Base-by-base conservation (phyloP, 2,888 invertebrate genomes). In the Cremastobaeus sp. region DNA sequence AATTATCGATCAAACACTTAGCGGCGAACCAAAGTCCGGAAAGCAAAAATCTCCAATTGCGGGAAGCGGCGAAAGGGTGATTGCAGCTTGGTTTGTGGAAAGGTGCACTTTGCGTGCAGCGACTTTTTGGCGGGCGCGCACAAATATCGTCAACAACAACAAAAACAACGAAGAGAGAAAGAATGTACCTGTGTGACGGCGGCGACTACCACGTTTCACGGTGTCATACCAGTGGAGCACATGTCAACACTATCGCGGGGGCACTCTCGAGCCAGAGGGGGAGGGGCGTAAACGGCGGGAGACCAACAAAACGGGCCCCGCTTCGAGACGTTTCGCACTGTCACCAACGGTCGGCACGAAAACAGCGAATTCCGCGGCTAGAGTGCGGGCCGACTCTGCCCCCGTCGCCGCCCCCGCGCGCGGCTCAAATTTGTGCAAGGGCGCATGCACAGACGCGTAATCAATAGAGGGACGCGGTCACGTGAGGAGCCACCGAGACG, bases 381-480 rank as follows among this genome's bases (percentile, higher is more conserved):
- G 64, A 21, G 37, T 34, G 62, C 62, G 47, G 41, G 21, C 34
- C 39, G 41, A 39, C 32, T 9, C 14, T 14, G 48, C 21, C 15
- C 14, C 47, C n/a, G 47, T 34, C 60, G 41, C 35, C 60, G 25
- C 43, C 39, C 5, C 41, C 41, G 76, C 78, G 79, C 80, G 77
- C 78, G 70, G 78, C 78, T 77, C 80, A 78, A 79, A 78, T 81
- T 73, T 76, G 75, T 80, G 78, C 80, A 78, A 84, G 81, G 79
- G 85, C 85, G 84, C 85, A 84, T 85, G 85, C 84, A 83, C 84
- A 80, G 81, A 78, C 81, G 77, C 78, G 78, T 78, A 81, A 85
- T 85, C 85, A 84, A 85, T 85, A 85, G 83, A 81, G 76, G 76
- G 77, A 71, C 80, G 78, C 77, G 83, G 84, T 85, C 85, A 84